phyloP scores from a whole-genome alignment of 2,888 invertebrate species.

The Strigamia transsilvanica region DNA sequence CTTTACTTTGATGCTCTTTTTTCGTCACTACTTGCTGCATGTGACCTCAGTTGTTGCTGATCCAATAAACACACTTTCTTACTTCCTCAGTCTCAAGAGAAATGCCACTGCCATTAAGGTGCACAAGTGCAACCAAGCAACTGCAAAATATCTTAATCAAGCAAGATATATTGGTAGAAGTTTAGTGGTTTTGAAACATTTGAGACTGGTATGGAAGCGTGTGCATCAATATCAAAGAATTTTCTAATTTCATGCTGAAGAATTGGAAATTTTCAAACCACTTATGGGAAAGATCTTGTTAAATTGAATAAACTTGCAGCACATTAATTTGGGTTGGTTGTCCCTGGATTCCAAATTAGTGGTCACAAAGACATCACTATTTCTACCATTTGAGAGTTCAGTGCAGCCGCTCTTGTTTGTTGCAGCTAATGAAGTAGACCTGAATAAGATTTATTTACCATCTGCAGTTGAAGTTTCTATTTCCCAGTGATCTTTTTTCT shows the following conservation, averaged over 20 bases:
- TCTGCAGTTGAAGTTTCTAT: background rate
- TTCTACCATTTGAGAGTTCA: too few species aligned
- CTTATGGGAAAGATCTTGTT: background rate
- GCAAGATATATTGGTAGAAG: background rate
- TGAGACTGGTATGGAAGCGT: too few species aligned
- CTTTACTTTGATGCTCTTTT: background rate
- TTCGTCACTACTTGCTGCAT: background rate
- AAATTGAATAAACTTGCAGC: background rate
- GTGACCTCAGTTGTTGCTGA: background rate
- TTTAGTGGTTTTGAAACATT: too few species aligned
- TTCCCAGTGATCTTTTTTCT: background rate
- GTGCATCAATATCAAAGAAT: too few species aligned
- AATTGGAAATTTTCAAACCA: too few species aligned
- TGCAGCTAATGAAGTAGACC: background rate
- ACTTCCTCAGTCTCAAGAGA: slow-evolving; percentile 4
- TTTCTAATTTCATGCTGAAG: too few species aligned
- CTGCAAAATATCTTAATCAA: background rate
- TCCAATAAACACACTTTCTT: slow-evolving; percentile 16
- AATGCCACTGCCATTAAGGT: background rate
- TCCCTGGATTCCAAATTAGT: background rate
- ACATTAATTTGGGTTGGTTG: background rate
- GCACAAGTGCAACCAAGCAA: background rate
- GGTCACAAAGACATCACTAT: background rate
- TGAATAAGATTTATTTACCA: slow-evolving; percentile 2
- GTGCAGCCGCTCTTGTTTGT: background rate